Evolutionary conservation across 2,797 vertebrate species (phyloP), one percentile per base, ranked within the genome.

Genomic region (Mastacembelus armatus): DNA sequence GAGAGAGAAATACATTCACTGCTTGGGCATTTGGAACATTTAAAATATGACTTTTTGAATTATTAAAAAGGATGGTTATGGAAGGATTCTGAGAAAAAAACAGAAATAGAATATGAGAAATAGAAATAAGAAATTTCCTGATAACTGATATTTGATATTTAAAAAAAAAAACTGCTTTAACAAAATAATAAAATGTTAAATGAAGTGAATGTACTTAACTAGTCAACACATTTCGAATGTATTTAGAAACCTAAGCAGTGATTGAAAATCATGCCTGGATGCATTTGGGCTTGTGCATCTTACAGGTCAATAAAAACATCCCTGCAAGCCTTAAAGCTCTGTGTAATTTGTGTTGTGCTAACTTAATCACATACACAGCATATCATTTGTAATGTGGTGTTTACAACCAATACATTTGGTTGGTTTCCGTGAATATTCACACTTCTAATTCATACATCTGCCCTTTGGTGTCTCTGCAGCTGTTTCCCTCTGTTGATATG

Each of bases 1-100:
- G 59, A 74, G 61, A 49, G 48, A 33, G 52, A 79, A 69, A 77
- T 42, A 49, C 55, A 52, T 55, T 67, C 30, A 59, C 55, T 56
- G 33, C 44, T 72, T 4, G 30, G 52, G 44, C 52, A 19, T 72
- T 77, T 63, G 44, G 26, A 73, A n/a, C 22, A 33, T 32, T 4
- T 43, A 24, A 62, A 52, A 57, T 62, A 39, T 56, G 55, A 56
- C 44, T n/a, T 11, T 51, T 66, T 67, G 11, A 18, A 36, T 7
- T n/a, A 12, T 55, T 65, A 15, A 65, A 36, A 42, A 56, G 30
- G 8, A 30, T 36, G 29, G 22, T 33, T 50, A 35, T 15, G 8
- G 24, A 39, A 56, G 29, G 19, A 44, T 45, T 16, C 4, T 4
- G 36, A 15, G 10, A 39, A 4, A 26, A 19, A 64, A 26, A 3